These are phyloP conservation scores for Mirounga angustirostris DNA, from an alignment of 2,113 vertebrate genomes.

Conservation along the genomic window DNA sequence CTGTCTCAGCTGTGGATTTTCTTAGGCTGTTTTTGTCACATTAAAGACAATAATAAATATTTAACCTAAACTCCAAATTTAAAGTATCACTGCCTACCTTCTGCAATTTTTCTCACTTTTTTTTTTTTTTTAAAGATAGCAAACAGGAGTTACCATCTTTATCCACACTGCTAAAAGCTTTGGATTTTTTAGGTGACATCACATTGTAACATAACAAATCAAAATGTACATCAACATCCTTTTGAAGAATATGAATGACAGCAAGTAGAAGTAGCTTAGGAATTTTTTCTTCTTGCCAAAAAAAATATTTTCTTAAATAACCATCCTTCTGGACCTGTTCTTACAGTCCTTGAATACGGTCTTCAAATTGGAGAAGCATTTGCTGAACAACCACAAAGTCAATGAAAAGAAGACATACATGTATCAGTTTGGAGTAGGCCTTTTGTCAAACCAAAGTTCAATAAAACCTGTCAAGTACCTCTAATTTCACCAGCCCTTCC, in stretches of 20 bases:
- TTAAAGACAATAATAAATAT: slow-evolving; percentile 63
- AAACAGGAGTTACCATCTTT: slow-evolving; percentile 12
- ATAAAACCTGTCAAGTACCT: background rate
- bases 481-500: background rate
- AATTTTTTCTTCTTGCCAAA: background rate
- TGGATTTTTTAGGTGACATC: background rate
- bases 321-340: background rate
- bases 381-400: background rate
- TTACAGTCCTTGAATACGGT: background rate
- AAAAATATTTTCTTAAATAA: background rate
- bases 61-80: slow-evolving; percentile 45
- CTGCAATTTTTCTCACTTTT: slow-evolving; percentile 27
- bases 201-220: background rate
- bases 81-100: slow-evolving; percentile 24
- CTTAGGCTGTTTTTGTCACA: slow-evolving; percentile 50
- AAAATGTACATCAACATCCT: background rate
- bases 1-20: slow-evolving; percentile 60
- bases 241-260: background rate
- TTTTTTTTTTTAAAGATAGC: background rate
- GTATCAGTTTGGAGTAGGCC: background rate
- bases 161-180: slow-evolving; percentile 7
- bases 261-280: background rate
- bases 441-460: background rate
- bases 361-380: background rate
- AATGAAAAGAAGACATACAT: background rate